These are phyloP conservation scores for Luffia ferchaultella DNA, from an alignment of 2,888 invertebrate species.

Conservation along the genomic window DNA sequence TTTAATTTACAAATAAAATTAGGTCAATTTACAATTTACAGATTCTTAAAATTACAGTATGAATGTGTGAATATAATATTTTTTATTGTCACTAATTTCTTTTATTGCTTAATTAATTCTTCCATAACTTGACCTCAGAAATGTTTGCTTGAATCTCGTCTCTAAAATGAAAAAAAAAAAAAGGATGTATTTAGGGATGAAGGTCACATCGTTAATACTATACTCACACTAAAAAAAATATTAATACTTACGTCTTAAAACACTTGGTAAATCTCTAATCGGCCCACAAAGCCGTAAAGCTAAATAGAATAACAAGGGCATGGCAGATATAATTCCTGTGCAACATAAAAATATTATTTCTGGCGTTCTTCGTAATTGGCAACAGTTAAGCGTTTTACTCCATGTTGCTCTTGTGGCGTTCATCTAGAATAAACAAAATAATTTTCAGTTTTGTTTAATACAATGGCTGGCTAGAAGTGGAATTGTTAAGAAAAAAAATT, in stretches of 20 bases:
- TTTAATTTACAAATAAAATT: no score
- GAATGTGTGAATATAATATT: no score
- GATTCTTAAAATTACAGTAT: no score
- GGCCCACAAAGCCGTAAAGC: slow-evolving; percentile 57
- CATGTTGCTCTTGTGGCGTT: slow-evolving; percentile 70
- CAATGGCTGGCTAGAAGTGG: no score
- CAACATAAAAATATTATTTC: slow-evolving; percentile 65
- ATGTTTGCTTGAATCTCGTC: slow-evolving; percentile 50
- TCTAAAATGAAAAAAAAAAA: slow-evolving; percentile 34
- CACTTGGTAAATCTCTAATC: slow-evolving; percentile 50
- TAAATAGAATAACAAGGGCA: slow-evolving; percentile 67
- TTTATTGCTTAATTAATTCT: slow-evolving; percentile 27
- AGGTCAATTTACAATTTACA: no score
- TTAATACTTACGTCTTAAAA: slow-evolving; percentile 44
- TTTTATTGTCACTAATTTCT: background rate
- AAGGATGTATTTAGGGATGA: background rate
- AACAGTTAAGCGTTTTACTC: slow-evolving; percentile 68
- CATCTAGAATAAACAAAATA: slow-evolving; percentile 66
- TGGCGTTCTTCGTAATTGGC: slow-evolving; percentile 58
- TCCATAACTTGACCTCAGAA: slow-evolving; percentile 33
- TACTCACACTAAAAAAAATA: background rate
- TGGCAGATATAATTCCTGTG: slow-evolving; percentile 50
- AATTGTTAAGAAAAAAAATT: no score
- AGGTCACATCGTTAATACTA: background rate
- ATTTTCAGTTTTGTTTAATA: no score